A percentile compares a stretch with the other conserved stretches of the same genome.
Evolutionary conservation across 2,113 vertebrate genomes (phyloP).

Genomic region (Reinhardtius hippoglossoides): DNA sequence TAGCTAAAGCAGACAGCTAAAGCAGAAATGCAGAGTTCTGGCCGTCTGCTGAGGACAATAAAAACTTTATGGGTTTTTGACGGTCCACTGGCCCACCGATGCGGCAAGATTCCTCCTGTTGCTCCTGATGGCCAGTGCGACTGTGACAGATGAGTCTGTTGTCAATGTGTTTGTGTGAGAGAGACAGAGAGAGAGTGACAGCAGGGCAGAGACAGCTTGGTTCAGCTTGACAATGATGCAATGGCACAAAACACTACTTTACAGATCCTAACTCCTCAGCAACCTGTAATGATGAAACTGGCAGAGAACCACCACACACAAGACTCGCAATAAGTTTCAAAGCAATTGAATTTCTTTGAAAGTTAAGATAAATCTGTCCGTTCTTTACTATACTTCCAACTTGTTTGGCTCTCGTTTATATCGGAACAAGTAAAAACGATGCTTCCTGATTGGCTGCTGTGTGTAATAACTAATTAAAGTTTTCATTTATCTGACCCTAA

Average conservation of each 20-base stretch:
- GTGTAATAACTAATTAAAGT: no score
- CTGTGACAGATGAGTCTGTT: conserved; percentile 1
- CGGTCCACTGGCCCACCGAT: neutral
- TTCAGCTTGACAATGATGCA: neutral
- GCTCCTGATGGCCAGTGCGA: neutral
- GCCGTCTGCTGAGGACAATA: neutral
- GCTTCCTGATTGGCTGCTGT: no score
- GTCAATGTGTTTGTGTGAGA: neutral
- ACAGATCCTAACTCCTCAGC: neutral
- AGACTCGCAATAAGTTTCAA: neutral
- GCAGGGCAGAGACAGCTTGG: neutral
- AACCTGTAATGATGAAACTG: neutral
- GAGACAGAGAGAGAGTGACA: neutral
- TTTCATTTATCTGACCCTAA: no score
- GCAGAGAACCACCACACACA: neutral
- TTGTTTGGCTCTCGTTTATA: neutral
- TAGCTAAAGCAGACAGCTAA: neutral
- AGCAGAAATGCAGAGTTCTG: neutral
- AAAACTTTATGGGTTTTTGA: neutral
- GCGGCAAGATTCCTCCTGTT: neutral
- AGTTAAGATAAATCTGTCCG: neutral
- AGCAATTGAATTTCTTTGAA: neutral
- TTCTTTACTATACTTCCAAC: neutral
- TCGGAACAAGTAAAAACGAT: no score
- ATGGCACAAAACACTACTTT: neutral